Evolutionary conservation across 2,888 invertebrate species (phyloP).

Genomic region (Raillietiella orientalis): DNA sequence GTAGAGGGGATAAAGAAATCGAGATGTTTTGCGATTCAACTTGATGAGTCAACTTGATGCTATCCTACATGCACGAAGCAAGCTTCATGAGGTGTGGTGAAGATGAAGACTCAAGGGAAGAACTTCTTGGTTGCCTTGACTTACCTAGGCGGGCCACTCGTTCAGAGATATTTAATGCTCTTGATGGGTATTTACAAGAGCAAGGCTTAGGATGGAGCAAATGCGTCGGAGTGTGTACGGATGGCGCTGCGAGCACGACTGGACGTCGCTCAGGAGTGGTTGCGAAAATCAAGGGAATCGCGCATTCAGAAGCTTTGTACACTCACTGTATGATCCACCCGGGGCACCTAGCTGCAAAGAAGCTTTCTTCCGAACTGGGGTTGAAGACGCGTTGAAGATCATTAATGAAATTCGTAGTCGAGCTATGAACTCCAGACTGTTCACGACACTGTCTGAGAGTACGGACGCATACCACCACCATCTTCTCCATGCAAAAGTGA

Average conservation of each 20-base stretch:
- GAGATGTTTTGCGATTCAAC: conserved; percentile 4
- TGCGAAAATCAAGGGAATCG: conserved; percentile 2
- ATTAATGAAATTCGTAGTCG: conserved; percentile 5
- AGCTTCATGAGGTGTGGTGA: conserved; percentile 5
- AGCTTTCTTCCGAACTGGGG: conserved; percentile 5
- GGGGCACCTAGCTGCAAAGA: conserved; percentile 5
- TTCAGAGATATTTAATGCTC: conserved; percentile 8
- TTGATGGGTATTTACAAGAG: conserved; percentile 7
- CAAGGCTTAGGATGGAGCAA: conserved; percentile 8
- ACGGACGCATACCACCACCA: conserved; percentile 4
- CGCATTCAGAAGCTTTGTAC: background rate
- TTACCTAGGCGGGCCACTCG: conserved; percentile 8
- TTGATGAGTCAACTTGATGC: conserved; percentile 6
- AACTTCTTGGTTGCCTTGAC: conserved; percentile 8
- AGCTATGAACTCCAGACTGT: conserved; percentile 6
- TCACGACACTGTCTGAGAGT: conserved; percentile 6
- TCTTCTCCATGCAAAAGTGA: conserved; percentile 6
- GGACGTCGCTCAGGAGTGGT: conserved; percentile 7
- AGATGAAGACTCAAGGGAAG: conserved; percentile 6
- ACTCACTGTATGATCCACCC: conserved; percentile 5
- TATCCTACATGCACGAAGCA: conserved; percentile 5
- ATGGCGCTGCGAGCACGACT: conserved; percentile 8
- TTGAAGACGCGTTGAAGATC: conserved; percentile 5
- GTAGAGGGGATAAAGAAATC: conserved; percentile 1
- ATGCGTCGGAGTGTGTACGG: conserved; percentile 8